Percentiles rank a stretch among this genome's conserved stretches.
Conservation (phyloP, 2,888 invertebrate genomes). For the Idaea aversata region DNA sequence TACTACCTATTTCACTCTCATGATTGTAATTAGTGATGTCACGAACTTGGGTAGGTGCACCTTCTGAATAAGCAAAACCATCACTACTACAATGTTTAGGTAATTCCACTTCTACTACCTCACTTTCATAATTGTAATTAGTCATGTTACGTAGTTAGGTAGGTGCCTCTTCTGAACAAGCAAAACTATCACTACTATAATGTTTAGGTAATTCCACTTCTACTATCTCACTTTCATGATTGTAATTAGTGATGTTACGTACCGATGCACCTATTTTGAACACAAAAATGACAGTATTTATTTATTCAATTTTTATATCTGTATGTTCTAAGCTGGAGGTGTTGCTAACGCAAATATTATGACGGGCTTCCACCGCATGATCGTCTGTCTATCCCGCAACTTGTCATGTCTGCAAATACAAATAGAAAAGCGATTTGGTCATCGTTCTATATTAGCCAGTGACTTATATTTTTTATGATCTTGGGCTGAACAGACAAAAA, state of each 20-base stretch:
- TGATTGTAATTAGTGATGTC: too few relatives aligned
- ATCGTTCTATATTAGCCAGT: constrained; percentile 43
- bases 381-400: constrained; percentile 24
- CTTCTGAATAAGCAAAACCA: background rate
- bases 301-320: background rate
- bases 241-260: background rate
- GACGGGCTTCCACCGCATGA: constrained; percentile 23
- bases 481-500: constrained; percentile 9
- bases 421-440: constrained; percentile 34
- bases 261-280: background rate
- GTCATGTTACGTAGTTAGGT: background rate
- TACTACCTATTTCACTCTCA: too few relatives aligned
- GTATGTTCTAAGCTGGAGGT: constrained; percentile 4
- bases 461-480: constrained; percentile 47
- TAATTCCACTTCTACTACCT: too few relatives aligned
- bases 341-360: constrained; percentile 27
- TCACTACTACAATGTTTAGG: background rate
- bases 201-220: too few relatives aligned
- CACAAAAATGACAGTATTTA: background rate
- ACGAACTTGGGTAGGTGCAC: too few relatives aligned
- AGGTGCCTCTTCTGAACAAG: background rate
- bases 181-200: too few relatives aligned
- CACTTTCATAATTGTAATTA: background rate
- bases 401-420: constrained; percentile 30
- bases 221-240: background rate